Evolutionary conservation across 2,888 invertebrate species (phyloP), one percentile per base, ranked within the genome.

Genomic region (Xanthorhoe designata): DNA sequence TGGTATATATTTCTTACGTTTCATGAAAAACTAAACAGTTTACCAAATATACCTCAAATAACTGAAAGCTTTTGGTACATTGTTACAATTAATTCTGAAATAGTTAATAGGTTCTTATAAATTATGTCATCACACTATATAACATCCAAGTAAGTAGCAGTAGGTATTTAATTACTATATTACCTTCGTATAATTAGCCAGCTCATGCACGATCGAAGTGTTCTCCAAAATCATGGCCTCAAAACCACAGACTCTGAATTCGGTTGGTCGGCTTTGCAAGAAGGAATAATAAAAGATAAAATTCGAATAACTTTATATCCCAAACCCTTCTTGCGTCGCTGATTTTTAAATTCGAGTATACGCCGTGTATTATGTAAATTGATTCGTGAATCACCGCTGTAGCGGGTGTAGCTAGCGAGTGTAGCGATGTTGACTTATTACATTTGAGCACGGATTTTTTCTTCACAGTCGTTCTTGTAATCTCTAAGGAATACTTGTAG

Each of bases 281-380:
- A 79, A 79, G 78, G 29, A 49, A 71, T 69, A 81, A 77, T 77
- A 77, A 75, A 70, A 79, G 77, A 79, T 84, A 83, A 86, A 84
- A 82, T 83, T 78, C 67, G 80, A 75, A 85, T 87, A 87, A 86
- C 82, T 83, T 87, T 84, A 84, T 84, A 79, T 81, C 77, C 75
- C 71, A 82, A 83, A 82, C 82, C 79, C 78, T 78, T 81, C 82
- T 84, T 81, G 78, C 77, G 80, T 78, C 75, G 77, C 79, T 79
- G 84, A 85, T 86, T 88, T 88, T 87, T 81, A 87, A 86, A 89
- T 83, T 86, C 81, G 75, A 83, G 82, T 82, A 78, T 76, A 80
- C 77, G 78, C 75, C 81, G 81, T 82, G 82, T 83, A 82, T 84
- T 87, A 87, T 87, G 86, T 78, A 86, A 88, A 87, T 85, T 80